Evolutionary conservation across 2,113 vertebrate genomes (phyloP).

Genomic region (Prunella himalayana): DNA sequence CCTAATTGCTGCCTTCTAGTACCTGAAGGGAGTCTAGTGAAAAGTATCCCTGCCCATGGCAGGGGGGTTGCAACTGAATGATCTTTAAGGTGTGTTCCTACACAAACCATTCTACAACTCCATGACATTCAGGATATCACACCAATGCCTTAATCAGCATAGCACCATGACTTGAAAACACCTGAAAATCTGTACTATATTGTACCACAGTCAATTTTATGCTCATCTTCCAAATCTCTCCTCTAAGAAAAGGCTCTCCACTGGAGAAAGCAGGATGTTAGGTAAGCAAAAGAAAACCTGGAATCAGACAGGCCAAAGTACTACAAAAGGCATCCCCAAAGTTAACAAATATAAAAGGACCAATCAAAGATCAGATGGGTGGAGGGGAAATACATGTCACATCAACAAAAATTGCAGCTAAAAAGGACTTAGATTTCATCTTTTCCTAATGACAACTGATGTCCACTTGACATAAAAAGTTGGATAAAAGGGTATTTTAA

Average conservation of each 20-base stretch:
- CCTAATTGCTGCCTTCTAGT: background rate
- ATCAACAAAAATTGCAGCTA: background rate
- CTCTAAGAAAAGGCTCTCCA: background rate
- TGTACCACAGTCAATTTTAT: background rate
- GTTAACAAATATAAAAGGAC: background rate
- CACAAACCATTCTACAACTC: background rate
- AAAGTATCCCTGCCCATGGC: background rate
- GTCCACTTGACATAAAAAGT: background rate
- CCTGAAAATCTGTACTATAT: background rate
- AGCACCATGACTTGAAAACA: background rate
- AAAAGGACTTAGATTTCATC: background rate
- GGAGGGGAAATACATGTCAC: accelerated
- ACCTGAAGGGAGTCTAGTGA: background rate
- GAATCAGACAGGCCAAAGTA: background rate
- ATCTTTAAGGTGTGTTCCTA: background rate
- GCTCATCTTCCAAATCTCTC: background rate
- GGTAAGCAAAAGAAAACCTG: background rate
- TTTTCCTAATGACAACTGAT: background rate
- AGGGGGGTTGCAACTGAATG: background rate
- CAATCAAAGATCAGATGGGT: background rate
- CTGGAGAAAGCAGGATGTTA: background rate
- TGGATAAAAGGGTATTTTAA: background rate
- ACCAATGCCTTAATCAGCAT: background rate
- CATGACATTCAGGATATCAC: background rate
- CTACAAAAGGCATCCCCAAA: background rate